Base-by-base conservation (phyloP, 2,797 vertebrate species). In the Sebastes goodei region DNA sequence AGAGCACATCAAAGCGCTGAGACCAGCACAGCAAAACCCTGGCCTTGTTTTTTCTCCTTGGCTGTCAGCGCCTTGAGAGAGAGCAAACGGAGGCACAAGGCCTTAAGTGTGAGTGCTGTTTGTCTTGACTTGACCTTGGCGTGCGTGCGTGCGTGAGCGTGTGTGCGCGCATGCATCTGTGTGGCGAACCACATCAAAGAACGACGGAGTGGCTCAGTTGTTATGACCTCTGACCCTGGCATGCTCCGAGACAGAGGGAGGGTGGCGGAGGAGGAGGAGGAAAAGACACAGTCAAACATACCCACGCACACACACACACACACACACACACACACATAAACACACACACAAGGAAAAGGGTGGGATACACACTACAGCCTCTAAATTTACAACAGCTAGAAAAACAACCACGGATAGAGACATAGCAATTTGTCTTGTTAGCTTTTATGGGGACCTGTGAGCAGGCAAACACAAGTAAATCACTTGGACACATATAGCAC, bases 191-290 rank as follows among this genome's bases (percentile, higher is more conserved):
- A 93, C 94, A 90, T 95, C 91, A 93, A 94, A 94, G 88, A 62
- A 61, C 35, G 10, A 79, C 25, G 10, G 83, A 83, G 88, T 76
- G 76, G 83, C 90, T 94, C 88, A 92, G 92, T 92, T 93, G 91
- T 93, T 89, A n/a, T 82, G 91, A 94, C 92, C 94, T 90, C 75
- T 93, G 90, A 94, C 89, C 93, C 89, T 30, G 88, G 92, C 92
- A 78, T 94, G 93, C 93, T 94, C 89, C 91, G 3, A 88, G 86
- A 90, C 82, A 85, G 83, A 91, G 86, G 88, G 91, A 90, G 88
- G 85, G 76, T 76, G 77, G 79, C 1, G 69, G 73, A 79, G 87
- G 78, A 82, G 78, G 80, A 87, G 80, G 49, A 52, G 67, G 6
- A 82, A 74, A 80, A 80, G 72, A 76, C 69, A 82, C 82, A 77